A percentile compares a stretch with the other conserved stretches of the same genome.
Evolutionary conservation across 2,888 invertebrate genomes (phyloP).

Genomic region (Arrhopalites spinosus): DNA sequence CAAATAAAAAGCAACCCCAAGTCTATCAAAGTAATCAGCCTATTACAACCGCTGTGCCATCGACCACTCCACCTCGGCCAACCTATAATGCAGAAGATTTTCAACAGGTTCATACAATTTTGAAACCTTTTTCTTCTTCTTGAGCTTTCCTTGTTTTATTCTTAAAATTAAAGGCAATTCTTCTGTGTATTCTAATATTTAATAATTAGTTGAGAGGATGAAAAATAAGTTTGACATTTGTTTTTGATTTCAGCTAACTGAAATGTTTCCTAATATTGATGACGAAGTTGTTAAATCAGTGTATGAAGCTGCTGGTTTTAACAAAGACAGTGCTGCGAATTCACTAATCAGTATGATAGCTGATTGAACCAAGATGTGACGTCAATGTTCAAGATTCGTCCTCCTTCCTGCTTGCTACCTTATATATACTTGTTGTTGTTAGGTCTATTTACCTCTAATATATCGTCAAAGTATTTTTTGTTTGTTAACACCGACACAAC

Average conservation of each 20-base stretch:
- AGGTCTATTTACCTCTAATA: too few relatives aligned
- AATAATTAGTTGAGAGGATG: too few relatives aligned
- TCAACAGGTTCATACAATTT: conserved; percentile 65
- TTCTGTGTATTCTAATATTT: too few relatives aligned
- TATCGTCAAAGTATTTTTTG: too few relatives aligned
- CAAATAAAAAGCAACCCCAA: conserved; percentile 33
- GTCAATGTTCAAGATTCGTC: neutral
- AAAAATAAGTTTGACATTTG: too few relatives aligned
- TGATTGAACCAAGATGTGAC: conserved; percentile 7
- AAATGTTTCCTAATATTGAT: conserved; percentile 96
- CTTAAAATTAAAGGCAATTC: neutral
- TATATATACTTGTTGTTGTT: neutral
- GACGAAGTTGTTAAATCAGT: conserved; percentile 90
- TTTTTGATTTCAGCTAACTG: conserved; percentile 72
- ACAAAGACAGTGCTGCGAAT: conserved; percentile 89
- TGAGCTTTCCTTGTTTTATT: conserved; percentile 1
- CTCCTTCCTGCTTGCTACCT: neutral
- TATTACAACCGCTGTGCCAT: conserved; percentile 41
- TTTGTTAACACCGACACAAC: too few relatives aligned
- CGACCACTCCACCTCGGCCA: conserved; percentile 41
- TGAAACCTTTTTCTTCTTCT: too few relatives aligned
- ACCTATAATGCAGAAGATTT: conserved; percentile 64
- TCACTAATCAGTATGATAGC: conserved; percentile 84
- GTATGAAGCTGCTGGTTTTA: conserved; percentile 83
- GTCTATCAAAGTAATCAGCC: conserved; percentile 41